A percentile compares a stretch with the other conserved stretches of the same genome.
Conservation (phyloP, 2,888 invertebrate genomes). For the Pheosia tremula region DNA sequence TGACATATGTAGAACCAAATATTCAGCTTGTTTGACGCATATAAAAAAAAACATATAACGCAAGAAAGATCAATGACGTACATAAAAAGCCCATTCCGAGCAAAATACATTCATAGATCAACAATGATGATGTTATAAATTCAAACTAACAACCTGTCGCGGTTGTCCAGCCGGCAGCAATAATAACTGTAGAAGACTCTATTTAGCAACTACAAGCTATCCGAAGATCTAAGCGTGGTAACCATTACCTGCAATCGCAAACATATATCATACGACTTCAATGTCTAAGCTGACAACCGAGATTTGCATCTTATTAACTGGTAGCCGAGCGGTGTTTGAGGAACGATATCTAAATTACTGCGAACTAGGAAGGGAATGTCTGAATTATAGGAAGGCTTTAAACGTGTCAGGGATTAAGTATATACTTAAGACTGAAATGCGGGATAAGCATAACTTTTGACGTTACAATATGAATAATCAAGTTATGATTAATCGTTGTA, state of each 20-base stretch:
- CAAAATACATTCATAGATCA: too few relatives aligned
- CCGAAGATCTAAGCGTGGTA: neutral
- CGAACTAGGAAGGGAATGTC: slow-evolving; percentile 2
- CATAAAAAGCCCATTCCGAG: too few relatives aligned
- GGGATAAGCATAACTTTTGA: neutral
- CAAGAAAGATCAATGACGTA: too few relatives aligned
- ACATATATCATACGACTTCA: slow-evolving; percentile 3
- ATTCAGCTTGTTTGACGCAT: too few relatives aligned
- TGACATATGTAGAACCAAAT: too few relatives aligned
- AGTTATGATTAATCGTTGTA: neutral
- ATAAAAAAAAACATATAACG: too few relatives aligned
- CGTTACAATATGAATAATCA: neutral
- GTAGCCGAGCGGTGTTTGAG: slow-evolving; percentile 17
- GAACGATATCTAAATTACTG: neutral
- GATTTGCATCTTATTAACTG: slow-evolving; percentile 8
- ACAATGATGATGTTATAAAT: neutral
- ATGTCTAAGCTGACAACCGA: slow-evolving; percentile 8
- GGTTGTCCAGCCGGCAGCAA: neutral
- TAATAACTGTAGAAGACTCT: neutral
- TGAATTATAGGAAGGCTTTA: neutral
- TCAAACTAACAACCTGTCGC: neutral
- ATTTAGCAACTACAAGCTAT: neutral
- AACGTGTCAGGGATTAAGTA: neutral
- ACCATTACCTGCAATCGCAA: neutral
- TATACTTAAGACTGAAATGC: neutral